Percentiles rank a stretch among this genome's conserved stretches.
These are phyloP conservation scores for Oscheius sp. DNA, from an alignment of 2,888 invertebrate species.

Conservation along the genomic window DNA sequence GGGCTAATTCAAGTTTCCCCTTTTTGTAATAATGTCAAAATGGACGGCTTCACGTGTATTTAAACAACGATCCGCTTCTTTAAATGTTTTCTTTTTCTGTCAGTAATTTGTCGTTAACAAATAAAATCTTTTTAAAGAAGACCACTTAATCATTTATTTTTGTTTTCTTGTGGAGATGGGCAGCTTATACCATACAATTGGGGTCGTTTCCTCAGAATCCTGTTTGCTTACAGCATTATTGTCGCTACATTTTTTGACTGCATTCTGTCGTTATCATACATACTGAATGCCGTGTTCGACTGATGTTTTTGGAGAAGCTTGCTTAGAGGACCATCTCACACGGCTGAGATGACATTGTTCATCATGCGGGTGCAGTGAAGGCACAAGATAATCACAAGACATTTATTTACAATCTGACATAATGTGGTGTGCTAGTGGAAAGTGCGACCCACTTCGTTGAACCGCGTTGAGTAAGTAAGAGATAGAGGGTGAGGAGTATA, in stretches of 20 bases:
- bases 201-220: too few species aligned
- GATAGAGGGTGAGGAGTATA: constrained; percentile 10
- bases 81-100: too few species aligned
- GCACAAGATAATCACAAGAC: constrained; percentile 2
- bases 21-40: too few species aligned
- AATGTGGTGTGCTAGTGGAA: constrained; percentile 1
- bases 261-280: not conserved
- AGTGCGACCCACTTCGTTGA: constrained; percentile 13
- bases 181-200: not conserved
- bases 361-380: constrained; percentile 1
- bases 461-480: constrained; percentile 34
- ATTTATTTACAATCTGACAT: constrained; percentile 24
- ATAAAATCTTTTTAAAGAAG: too few species aligned
- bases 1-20: too few species aligned
- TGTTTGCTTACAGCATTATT: too few species aligned
- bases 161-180: too few species aligned
- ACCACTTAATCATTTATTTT: too few species aligned
- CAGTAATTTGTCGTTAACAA: too few species aligned
- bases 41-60: too few species aligned
- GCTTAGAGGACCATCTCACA: not conserved
- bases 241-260: not conserved
- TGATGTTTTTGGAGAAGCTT: not conserved
- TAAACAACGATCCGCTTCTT: too few species aligned
- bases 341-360: not conserved
- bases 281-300: not conserved